Conservation (phyloP, 2,113 vertebrate genomes). For the Hippoglossus stenolepis region DNA sequence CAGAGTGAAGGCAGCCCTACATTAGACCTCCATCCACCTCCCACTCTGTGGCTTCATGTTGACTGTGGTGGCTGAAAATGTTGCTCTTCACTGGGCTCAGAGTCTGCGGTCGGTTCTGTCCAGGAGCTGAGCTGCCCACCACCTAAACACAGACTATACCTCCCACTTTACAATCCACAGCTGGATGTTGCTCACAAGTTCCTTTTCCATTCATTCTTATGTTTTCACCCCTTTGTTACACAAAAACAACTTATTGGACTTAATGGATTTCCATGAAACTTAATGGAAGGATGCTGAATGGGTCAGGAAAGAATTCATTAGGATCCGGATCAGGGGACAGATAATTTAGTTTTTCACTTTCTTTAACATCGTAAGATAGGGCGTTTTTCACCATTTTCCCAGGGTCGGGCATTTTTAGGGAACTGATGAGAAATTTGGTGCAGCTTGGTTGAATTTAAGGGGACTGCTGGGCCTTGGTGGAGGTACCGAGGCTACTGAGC, state of each 20-base stretch:
- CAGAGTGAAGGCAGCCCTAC: conserved; percentile 14
- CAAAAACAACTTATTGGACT: neutral
- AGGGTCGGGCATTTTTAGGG: too few relatives aligned
- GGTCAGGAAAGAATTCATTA: too few relatives aligned
- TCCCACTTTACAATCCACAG: conserved; percentile 50
- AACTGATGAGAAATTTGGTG: neutral
- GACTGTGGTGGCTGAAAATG: conserved; percentile 51
- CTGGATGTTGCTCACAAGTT: conserved; percentile 11
- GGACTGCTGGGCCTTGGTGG: too few relatives aligned
- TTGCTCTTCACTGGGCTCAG: conserved; percentile 46
- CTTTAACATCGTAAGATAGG: neutral
- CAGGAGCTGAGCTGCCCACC: conserved; percentile 40
- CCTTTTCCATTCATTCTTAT: conserved; percentile 28
- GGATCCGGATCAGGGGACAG: too few relatives aligned
- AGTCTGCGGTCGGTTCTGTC: conserved; percentile 66
- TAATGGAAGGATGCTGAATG: too few relatives aligned
- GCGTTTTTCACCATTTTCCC: too few relatives aligned
- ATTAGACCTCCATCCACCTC: conserved; percentile 35
- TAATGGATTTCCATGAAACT: too few relatives aligned
- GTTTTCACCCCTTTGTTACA: too few relatives aligned
- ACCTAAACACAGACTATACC: conserved; percentile 15
- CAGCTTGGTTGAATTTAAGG: neutral
- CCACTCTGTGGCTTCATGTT: conserved; percentile 37
- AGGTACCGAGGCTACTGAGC: too few relatives aligned
- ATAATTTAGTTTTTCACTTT: too few relatives aligned